Evolutionary conservation across 2,888 invertebrate species (phyloP).

Genomic region (Lumbricus terrestris): DNA sequence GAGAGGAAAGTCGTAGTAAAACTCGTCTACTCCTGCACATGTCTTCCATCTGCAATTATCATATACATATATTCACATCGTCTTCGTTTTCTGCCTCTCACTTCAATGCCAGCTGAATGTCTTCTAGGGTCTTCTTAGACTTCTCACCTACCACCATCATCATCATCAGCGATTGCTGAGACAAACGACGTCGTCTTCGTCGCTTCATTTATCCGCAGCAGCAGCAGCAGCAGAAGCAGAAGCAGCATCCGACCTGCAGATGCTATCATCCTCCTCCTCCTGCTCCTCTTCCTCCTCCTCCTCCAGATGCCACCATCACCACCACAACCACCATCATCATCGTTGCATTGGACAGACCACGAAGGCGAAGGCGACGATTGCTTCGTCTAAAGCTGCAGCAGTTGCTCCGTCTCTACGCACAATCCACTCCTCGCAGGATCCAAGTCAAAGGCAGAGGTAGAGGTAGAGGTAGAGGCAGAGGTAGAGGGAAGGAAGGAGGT

Average conservation of each 20-base stretch:
- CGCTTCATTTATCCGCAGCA: neutral
- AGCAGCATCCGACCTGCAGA: neutral
- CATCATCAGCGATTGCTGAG: neutral
- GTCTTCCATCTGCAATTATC: too few species aligned
- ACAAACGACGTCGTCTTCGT: neutral
- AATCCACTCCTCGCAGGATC: neutral
- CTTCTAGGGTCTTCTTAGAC: too few species aligned
- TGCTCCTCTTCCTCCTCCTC: too few species aligned
- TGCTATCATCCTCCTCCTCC: neutral
- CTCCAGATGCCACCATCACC: neutral
- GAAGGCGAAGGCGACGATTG: too few species aligned
- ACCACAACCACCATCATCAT: too few species aligned
- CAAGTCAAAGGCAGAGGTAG: neutral
- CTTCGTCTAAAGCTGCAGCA: neutral
- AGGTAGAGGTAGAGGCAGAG: too few species aligned
- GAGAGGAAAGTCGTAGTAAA: neutral
- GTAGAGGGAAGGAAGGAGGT: too few species aligned
- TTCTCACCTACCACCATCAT: too few species aligned
- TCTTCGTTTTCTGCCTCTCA: neutral
- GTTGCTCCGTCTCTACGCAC: neutral
- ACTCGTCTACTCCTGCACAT: too few species aligned
- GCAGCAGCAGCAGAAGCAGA: too few species aligned
- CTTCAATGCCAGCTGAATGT: neutral
- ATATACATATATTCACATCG: neutral
- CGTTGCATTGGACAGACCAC: neutral